Percentiles rank a stretch among this genome's conserved stretches.
Evolutionary conservation across 2,888 invertebrate genomes (phyloP).

Genomic region (Periphyllus acericola): DNA sequence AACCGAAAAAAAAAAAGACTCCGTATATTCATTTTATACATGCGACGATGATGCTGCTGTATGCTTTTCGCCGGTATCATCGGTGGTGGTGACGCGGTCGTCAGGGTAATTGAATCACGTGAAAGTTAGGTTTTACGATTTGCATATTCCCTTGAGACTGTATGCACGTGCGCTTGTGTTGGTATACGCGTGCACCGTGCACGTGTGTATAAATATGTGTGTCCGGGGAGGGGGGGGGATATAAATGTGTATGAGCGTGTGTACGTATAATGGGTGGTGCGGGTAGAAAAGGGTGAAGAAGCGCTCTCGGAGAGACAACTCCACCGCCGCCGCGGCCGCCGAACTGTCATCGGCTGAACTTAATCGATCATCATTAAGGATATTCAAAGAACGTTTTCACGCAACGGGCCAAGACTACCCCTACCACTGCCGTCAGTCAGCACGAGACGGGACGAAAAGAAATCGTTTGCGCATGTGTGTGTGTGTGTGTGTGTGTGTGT

Average conservation of each 20-base stretch:
- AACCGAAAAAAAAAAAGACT: not conserved
- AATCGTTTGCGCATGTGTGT: not conserved
- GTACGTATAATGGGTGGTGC: not conserved
- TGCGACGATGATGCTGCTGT: not conserved
- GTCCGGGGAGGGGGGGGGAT: not conserved
- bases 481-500: not conserved
- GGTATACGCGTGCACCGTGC: not conserved
- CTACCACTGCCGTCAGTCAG: not conserved
- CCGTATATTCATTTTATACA: not conserved
- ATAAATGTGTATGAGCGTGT: not conserved
- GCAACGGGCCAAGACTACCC: not conserved
- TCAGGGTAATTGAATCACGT: slow-evolving; percentile 40
- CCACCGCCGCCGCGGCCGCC: slow-evolving; percentile 2
- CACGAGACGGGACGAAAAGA: not conserved
- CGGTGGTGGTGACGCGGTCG: slow-evolving; percentile 15
- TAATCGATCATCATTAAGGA: slow-evolving; percentile 60
- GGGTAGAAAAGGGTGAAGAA: not conserved
- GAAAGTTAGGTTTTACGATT: slow-evolving; percentile 46
- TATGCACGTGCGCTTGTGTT: not conserved
- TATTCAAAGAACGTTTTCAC: slow-evolving; percentile 42
- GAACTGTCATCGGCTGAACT: slow-evolving; percentile 24
- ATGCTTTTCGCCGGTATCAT: not conserved
- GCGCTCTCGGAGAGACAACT: not conserved
- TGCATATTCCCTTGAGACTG: slow-evolving; percentile 41
- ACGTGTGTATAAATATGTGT: too few relatives aligned